Conservation (phyloP, 2,888 invertebrate species). For the Tipula vernalis region DNA sequence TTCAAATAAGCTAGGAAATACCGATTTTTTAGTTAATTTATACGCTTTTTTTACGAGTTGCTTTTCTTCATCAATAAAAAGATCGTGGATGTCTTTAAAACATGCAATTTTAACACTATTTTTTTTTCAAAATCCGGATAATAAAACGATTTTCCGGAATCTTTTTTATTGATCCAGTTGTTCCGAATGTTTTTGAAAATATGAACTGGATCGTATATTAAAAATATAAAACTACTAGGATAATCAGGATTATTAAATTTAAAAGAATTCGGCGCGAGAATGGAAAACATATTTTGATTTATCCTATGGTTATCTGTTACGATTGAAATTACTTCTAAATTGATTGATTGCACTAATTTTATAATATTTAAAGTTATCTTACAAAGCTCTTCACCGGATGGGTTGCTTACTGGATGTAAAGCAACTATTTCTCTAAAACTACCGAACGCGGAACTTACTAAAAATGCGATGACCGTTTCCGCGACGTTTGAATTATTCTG, state of each 20-base stretch:
- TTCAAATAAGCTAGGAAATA: not conserved
- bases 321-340: not conserved
- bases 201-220: not conserved
- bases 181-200: slow-evolving; percentile 8
- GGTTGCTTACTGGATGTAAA: not conserved
- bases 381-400: not conserved
- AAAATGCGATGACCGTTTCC: not conserved
- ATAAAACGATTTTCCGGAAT: not conserved
- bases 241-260: not conserved
- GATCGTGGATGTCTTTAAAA: too few relatives aligned
- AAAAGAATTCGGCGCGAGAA: not conserved
- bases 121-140: slow-evolving; percentile 8
- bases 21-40: not conserved
- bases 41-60: not conserved
- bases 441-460: too few relatives aligned
- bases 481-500: not conserved
- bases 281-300: too few relatives aligned
- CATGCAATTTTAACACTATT: too few relatives aligned
- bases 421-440: not conserved
- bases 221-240: not conserved
- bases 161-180: not conserved
- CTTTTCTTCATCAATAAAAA: not conserved
- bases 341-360: not conserved
- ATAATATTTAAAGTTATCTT: not conserved
- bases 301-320: not conserved